Percentiles rank a stretch among this genome's conserved stretches.
phyloP scores from a whole-genome alignment of 2,113 vertebrate species.

The Dromaius novaehollandiae region DNA sequence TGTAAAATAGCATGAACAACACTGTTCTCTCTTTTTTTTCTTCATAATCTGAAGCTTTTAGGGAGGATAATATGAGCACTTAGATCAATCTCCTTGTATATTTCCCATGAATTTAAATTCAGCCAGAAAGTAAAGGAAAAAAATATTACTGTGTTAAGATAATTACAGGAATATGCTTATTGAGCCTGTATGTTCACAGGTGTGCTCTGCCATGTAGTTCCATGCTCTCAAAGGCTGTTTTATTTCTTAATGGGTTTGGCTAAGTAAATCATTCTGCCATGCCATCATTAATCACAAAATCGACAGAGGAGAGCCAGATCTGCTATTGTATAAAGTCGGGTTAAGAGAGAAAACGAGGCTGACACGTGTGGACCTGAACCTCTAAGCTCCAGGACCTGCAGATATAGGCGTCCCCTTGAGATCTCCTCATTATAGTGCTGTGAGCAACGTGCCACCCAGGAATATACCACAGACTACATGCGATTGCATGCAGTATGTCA shows the following conservation, averaged over 20 bases:
- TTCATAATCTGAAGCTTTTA: background rate
- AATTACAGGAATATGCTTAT: background rate
- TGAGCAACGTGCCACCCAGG: rapidly evolving
- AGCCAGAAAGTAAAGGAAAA: background rate
- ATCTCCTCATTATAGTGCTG: background rate
- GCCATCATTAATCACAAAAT: background rate
- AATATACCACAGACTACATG: background rate
- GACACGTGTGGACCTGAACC: rapidly evolving
- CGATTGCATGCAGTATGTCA: rapidly evolving
- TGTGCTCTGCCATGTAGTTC: background rate
- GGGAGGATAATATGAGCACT: background rate
- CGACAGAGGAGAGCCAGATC: background rate
- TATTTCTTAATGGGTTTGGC: background rate
- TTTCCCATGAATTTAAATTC: background rate
- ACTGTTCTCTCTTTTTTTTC: background rate
- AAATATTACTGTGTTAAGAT: background rate
- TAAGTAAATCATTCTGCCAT: background rate
- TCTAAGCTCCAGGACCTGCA: rapidly evolving
- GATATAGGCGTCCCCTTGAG: background rate
- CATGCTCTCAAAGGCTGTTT: background rate
- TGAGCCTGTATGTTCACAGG: background rate
- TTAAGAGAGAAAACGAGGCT: background rate
- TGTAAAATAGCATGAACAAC: background rate
- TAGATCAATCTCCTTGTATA: background rate
- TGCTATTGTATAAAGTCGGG: background rate